phyloP scores from a whole-genome alignment of 2,797 vertebrate genomes.

The Sebastes matsubarae region DNA sequence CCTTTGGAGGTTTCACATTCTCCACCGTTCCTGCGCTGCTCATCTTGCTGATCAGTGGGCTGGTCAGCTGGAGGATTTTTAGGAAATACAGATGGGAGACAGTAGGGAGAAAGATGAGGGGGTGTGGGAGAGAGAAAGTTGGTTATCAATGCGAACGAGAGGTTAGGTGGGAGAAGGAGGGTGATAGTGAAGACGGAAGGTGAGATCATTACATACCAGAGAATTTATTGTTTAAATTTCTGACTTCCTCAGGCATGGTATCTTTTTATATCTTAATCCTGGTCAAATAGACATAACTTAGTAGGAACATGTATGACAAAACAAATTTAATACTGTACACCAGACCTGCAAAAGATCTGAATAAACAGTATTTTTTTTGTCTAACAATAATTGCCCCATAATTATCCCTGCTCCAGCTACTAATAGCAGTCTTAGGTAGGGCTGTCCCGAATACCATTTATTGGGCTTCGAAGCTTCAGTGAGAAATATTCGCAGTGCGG shows the following conservation, averaged over 20 bases:
- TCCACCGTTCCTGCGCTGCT: slow-evolving; percentile 83
- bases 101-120: neutral
- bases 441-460: no score
- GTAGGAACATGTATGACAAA: neutral
- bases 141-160: neutral
- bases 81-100: slow-evolving; percentile 19
- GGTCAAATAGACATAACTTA: neutral
- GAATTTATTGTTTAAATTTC: slow-evolving; percentile 5
- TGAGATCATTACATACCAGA: slow-evolving; percentile 1
- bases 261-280: neutral
- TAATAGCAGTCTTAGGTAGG: neutral
- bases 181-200: neutral
- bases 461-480: no score
- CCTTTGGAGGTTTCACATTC: slow-evolving; percentile 85
- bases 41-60: slow-evolving; percentile 89
- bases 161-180: neutral
- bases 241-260: neutral
- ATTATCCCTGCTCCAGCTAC: neutral
- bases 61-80: slow-evolving; percentile 76
- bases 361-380: neutral
- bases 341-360: neutral
- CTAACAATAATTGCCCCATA: neutral
- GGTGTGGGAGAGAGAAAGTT: neutral
- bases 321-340: neutral
- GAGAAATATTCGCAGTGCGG: no score